Base-by-base conservation (phyloP, 2,113 vertebrate species). In the Neopipo cinnamomea region DNA sequence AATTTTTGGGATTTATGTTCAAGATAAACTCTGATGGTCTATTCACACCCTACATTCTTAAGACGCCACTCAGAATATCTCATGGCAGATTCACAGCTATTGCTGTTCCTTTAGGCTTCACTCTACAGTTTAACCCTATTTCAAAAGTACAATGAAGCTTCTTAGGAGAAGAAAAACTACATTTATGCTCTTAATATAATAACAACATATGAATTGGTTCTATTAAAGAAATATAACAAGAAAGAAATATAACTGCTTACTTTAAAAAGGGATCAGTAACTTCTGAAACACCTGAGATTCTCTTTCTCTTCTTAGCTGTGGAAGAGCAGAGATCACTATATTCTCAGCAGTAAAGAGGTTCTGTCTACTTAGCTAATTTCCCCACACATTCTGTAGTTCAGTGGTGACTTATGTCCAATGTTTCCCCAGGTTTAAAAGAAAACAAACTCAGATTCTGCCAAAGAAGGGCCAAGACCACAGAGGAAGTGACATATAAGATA, bases 161-260 rank as follows among this genome's bases (percentile, higher is more conserved):
- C 58, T 53, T 63, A 65, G 76, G 50, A 90, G 42, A 88, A 44
- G 24, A 68, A 87, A 87, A 93, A 85, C 31, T 67, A 76, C 17
- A 82, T 90, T 91, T 94, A 79, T 91, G 80, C 41, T 86, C 44
- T 92, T 72, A 77, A 68, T 89, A 86, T 56, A 44, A 67, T 50
- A 27, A 74, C 9, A 62, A 63, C n/a, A 8, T 0, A 49, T 14
- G 6, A 82, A 68, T 18, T 1, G 0, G 4, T 77, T 83, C 59
- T 37, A 39, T 35, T 88, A 79, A 75, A 55, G 47, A 62, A 70
- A 70, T 31, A 31, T 42, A 63, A 42, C 27, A 42, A 10, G 27
- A 63, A 67, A 76, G 42, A 88, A 65, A 55, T 47, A 5, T 1
- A 65, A 62, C 27, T 58, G 18, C 41, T 85, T 52, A 7, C 24